Evolutionary conservation across 2,113 vertebrate genomes (phyloP), one percentile per base, ranked within the genome.

Genomic region (Scopus umbretta): DNA sequence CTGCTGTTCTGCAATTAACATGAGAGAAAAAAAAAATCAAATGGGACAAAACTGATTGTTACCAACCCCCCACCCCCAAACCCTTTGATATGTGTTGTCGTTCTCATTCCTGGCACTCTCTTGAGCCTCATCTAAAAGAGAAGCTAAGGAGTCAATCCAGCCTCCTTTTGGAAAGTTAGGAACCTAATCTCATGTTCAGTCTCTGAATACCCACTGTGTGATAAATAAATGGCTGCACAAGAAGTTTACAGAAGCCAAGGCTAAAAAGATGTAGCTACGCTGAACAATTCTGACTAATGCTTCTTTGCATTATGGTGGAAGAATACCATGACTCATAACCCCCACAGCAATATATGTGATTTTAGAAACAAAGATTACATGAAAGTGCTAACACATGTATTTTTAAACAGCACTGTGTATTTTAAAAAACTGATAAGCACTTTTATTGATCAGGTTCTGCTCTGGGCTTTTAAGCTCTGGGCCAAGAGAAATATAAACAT

Each of bases 401-500:
- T 96, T 95, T 82, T 80, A 93, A 97, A 87, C 34, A 76, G 38
- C 3, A 5, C 30, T 82, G 29, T 40, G 18, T 68, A 87, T 89
- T 89, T 20, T 36, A 87, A 83, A 61, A 85, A 79, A 80, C 5
- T 25, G 65, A 47, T 71, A 94, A 79, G 62, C 27, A 65, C 10
- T 81, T 85, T 58, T 84, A 86, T 49, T 94, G 94, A 95, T 88
- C 45, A 75, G 49, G 59, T 93, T 94, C 71, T 92, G 45, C 55
- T 92, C 65, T 58, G 27, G 20, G 56, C 74, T 96, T 96, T 92
- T 62, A 95, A 88, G 50, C 56, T 88, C 62, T 49, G 70, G 71
- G 81, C 43, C 74, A 94, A 89, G 34, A 36, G 59, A 90, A 92
- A 74, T 50, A 92, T 36, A 95, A 97, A 95, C 73, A 93, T 75